Base-by-base conservation (phyloP, 2,797 vertebrate genomes). In the Novumbra hubbsi region DNA sequence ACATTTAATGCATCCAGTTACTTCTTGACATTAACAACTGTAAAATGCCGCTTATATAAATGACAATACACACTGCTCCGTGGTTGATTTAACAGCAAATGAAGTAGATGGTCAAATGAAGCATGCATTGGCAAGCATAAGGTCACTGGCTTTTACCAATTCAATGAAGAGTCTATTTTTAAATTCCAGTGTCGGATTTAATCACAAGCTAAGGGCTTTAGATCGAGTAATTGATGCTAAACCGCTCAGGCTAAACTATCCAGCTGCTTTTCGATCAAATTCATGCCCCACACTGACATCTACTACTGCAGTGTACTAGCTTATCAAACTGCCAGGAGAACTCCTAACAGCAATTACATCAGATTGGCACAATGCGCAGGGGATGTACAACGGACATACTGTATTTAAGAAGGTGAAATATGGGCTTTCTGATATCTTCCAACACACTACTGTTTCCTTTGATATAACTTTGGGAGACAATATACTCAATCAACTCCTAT, bases 181-280 rank as follows among this genome's bases (percentile, higher is more conserved):
- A 74, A 73, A 45, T 30, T 41, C 71, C 50, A 75, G 66, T 76
- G 80, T 79, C 82, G 83, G 73, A 79, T 76, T 48, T 71, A 81
- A 86, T 87, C 76, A 81, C 79, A 74, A 76, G 79, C 76, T 71
- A 72, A 4, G 65, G 70, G 77, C 73, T 84, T 81, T 68, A 74
- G 70, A 57, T 74, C 48, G 28, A 80, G 78, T 74, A 78, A 72
- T 60, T 80, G 68, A 81, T 77, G 77, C 78, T 78, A 76, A 85
- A 82, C 78, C 57, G 32, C 70, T 73, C 68, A 76, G 71, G 67
- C 67, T 74, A 66, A 78, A 81, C 73, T 83, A 80, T 83, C 73
- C 66, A 72, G 75, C 78, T 76, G 71, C 75, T 82, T 81, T 72
- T 76, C 74, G 74, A 55, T 85, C 78, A 80, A 66, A 78, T 78